Evolutionary conservation across 2,113 vertebrate genomes (phyloP), one percentile per base, ranked within the genome.

Genomic region (Microtus ochrogaster): DNA sequence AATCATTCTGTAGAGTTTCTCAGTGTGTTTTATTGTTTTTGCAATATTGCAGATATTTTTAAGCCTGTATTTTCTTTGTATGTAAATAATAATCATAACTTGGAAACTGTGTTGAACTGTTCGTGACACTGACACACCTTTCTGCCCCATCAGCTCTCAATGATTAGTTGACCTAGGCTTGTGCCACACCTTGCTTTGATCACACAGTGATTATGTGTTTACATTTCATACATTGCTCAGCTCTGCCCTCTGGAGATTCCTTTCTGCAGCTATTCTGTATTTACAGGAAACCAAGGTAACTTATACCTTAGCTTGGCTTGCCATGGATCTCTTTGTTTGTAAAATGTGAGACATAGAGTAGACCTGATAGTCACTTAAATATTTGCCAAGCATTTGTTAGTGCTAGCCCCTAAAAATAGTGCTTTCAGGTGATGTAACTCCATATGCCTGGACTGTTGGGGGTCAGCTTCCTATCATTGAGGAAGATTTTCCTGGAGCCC

Each of bases 101-200:
- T 88, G 47, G 41, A 81, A 94, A 58, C 30, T 33, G 0, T 89
- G 44, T 90, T 90, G 81, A 95, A 74, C 52, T 79, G 0, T 93
- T 77, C 68, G 55, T 88, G 91, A 83, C 73, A 82, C 58, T 55
- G 44, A 30, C 52, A 79, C 33, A 81, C 36, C 66, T 85, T 19
- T 79, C 58, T 93, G 10, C 90, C 28, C 65, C 12, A 8, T 94
- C 26, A 41, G 26, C 90, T 90, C 89, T 97, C 41, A 3, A 1
- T 94, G 85, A 74, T 88, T 94, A 92, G 68, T 83, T 91, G 85
- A 63, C 82, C 24, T 93, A 36, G 49, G n/a, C 90, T 90, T 95
- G 73, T 91, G 63, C 30, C 70, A 52, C 17, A 82, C 47, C 77
- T 95, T 96, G 47, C 96, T 97, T 94, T 95, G 87, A 90, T 96